Evolutionary conservation across 2,888 invertebrate species (phyloP).

Genomic region (Charanyca ferruginea): DNA sequence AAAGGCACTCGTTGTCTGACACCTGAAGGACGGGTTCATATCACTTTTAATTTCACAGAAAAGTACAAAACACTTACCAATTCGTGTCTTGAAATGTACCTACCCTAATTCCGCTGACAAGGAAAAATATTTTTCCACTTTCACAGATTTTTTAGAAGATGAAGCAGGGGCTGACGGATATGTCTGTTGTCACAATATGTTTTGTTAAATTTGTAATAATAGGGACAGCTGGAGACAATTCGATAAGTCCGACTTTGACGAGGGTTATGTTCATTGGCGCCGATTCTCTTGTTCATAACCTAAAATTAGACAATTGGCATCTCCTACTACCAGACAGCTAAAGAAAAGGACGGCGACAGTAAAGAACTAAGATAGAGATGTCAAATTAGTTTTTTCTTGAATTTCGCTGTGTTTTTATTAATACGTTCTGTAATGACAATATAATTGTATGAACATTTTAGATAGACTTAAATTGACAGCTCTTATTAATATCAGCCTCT

Average conservation of each 20-base stretch:
- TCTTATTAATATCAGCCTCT: too few relatives aligned
- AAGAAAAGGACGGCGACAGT: too few relatives aligned
- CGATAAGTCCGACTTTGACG: not conserved
- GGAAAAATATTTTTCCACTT: not conserved
- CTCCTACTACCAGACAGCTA: too few relatives aligned
- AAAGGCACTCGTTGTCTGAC: not conserved
- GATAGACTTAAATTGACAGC: too few relatives aligned
- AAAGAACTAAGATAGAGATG: too few relatives aligned
- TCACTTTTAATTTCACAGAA: slow-evolving; percentile 6
- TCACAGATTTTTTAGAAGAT: not conserved
- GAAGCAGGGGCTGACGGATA: not conserved
- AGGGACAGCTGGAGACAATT: not conserved
- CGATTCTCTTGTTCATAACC: too few relatives aligned
- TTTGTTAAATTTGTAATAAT: not conserved
- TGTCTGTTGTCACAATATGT: not conserved
- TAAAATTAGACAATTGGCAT: too few relatives aligned
- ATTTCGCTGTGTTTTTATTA: too few relatives aligned
- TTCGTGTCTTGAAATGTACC: not conserved
- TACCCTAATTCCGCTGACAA: not conserved
- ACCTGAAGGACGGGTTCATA: not conserved
- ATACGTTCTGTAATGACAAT: too few relatives aligned
- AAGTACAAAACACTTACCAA: not conserved
- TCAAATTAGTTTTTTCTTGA: too few relatives aligned
- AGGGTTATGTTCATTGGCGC: not conserved
- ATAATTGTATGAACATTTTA: too few relatives aligned